These are phyloP conservation scores for Cataglyphis cursor DNA, from an alignment of 2,888 invertebrate genomes.

Conservation along the genomic window DNA sequence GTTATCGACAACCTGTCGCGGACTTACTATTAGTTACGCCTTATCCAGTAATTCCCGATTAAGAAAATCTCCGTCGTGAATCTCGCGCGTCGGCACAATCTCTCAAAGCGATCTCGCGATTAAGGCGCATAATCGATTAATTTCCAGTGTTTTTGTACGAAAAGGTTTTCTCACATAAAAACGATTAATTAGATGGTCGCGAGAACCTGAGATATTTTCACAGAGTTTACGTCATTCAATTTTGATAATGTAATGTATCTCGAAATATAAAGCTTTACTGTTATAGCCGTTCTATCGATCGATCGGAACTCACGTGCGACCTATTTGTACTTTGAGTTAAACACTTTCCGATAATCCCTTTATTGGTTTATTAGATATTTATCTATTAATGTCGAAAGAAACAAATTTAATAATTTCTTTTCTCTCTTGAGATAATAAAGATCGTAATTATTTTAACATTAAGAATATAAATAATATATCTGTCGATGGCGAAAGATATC, in stretches of 20 bases:
- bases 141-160: slow-evolving; percentile 32
- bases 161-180: not conserved
- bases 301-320: not conserved
- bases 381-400: not conserved
- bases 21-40: slow-evolving; percentile 72
- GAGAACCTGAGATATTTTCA: not conserved
- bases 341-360: slow-evolving; percentile 40
- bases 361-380: slow-evolving; percentile 45
- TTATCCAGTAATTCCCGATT: slow-evolving; percentile 73
- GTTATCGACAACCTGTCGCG: slow-evolving; percentile 69
- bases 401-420: slow-evolving; percentile 21
- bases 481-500: not conserved
- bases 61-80: slow-evolving; percentile 62
- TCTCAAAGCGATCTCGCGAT: slow-evolving; percentile 51
- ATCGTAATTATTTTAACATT: not conserved
- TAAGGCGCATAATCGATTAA: slow-evolving; percentile 51
- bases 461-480: not conserved
- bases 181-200: slow-evolving; percentile 30
- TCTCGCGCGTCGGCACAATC: slow-evolving; percentile 59
- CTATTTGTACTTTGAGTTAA: slow-evolving; percentile 4
- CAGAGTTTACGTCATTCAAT: not conserved
- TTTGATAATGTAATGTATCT: slow-evolving; percentile 11
- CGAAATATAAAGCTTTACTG: slow-evolving; percentile 18
- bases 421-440: not conserved
- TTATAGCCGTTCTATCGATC: slow-evolving; percentile 13